Base-by-base conservation (phyloP, 1,140 invertebrate genomes). In the Ptiloglossa arizonensis region DNA sequence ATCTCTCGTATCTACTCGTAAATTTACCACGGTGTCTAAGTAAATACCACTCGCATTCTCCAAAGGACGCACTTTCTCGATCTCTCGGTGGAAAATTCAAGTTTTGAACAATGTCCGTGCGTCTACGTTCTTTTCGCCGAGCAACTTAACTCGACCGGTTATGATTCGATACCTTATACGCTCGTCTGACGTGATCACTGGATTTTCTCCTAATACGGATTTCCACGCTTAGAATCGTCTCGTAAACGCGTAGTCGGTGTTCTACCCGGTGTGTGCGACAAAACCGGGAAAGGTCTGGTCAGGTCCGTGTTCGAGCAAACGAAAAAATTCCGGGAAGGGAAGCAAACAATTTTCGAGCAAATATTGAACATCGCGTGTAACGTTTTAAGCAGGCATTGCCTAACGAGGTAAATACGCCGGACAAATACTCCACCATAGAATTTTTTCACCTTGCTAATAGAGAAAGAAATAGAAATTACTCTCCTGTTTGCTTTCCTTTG, bases 131-230 rank as follows among this genome's bases (percentile, higher is more conserved):
- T 35, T 41, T 64, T 52, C 57, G 13, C 46, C 27, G 35, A n/a
- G 32, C 38, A 24, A 52, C 68, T 73, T 54, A 69, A 81, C 77
- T 81, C 75, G 85, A 85, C 85, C 79, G 56, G 32, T 66, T 84
- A 83, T 86, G 69, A 74, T 80, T 85, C 87, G 84, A 86, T 83
- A 80, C 87, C 88, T 86, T 89, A 89, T 89, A 89, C 83, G 87
- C 86, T 68, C 75, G 79, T 24, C 76, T 78, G 84, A 74, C 80
- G 85, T 84, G 88, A 89, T 88, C 88, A 87, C 84, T 81, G 79
- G 85, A 81, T 87, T 81, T 83, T 85, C 82, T 83, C 88, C 87
- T 87, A 89, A 89, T 89, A 89, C 86, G 87, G 87, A 86, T 86
- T 83, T 85, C 84, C 77, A 59, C 79, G 79, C 84, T 85, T 82